Evolutionary conservation across 2,113 vertebrate species (phyloP), one percentile per base, ranked within the genome.

Genomic region (Procapra przewalskii): DNA sequence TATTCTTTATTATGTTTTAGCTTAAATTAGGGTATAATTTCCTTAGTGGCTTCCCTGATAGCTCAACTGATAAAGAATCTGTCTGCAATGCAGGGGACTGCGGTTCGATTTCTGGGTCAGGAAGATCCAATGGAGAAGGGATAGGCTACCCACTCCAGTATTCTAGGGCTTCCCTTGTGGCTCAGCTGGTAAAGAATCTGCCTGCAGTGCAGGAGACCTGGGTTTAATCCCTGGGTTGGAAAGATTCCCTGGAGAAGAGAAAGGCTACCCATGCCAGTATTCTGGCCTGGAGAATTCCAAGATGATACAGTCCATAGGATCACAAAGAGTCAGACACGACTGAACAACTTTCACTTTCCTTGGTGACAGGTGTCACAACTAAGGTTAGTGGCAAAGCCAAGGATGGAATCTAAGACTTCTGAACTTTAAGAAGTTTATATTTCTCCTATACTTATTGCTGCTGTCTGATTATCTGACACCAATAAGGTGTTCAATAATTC

Each of bases 51-150:
- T 77, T 54, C 17, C 5, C 2, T 91, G 55, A 80, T 43, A 80
- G 9, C 4, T 33, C 60, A 91, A 6, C 3, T 62, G 45, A 16
- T 36, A 92, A 95, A 90, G 8, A 71, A 71, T 71, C 67, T 71
- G 67, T 9, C 67, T 40, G 67, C n/a, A 40, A 2, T 71, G 67
- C 67, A 40, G n/a, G n/a, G 12, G 67, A 40, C 3, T 11, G 1
- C 1, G 0, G 5, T 71, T 71, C 0, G 0, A 71, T 40, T 12
- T 19, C 67, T 71, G 19, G n/a, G 19, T 40, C 2, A 2, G n/a
- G 9, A 71, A 36, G 19, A 71, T 12, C 33, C 64, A 21, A n/a
- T 71, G n/a, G n/a, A 11, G 64, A 71, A 71, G 9, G 4, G 1
- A 71, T 36, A 71, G 2, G 5, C 19, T 71, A 19, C n/a, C 64